Evolutionary conservation across 2,888 invertebrate species (phyloP).

Genomic region (Erannis defoliaria): DNA sequence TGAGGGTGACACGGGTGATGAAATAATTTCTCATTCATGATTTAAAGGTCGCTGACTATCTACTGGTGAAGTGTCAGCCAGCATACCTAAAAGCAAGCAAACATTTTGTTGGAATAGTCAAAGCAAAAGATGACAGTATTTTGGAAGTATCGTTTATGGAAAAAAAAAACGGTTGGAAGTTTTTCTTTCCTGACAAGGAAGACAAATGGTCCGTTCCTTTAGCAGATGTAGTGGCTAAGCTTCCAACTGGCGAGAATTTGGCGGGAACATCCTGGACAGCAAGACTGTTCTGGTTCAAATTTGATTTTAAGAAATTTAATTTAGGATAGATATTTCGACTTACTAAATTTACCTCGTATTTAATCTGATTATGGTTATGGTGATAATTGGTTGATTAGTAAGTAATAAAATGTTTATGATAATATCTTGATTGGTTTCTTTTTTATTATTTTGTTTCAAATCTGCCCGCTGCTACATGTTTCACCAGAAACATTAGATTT

Average conservation of each 20-base stretch:
- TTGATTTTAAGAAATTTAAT: background rate
- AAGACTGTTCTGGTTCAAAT: background rate
- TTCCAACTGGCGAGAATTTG: background rate
- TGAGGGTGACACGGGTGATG: constrained; percentile 1
- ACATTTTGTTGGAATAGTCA: background rate
- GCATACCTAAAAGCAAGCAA: background rate
- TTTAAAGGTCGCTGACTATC: background rate
- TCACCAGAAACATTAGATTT: background rate
- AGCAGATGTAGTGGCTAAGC: background rate
- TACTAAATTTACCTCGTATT: no score
- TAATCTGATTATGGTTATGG: background rate
- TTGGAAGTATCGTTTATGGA: background rate
- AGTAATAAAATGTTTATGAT: background rate
- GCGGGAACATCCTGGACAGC: background rate
- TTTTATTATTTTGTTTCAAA: background rate
- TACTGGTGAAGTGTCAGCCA: background rate
- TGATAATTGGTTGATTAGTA: background rate
- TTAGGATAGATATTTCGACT: background rate
- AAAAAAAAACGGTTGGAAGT: background rate
- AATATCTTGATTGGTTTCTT: background rate
- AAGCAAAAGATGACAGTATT: background rate
- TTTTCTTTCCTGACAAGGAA: background rate
- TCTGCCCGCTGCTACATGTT: background rate
- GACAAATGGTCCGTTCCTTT: constrained; percentile 1
- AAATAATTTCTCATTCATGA: background rate